A percentile compares a stretch with the other conserved stretches of the same genome.
These are phyloP conservation scores for Oceanodroma tethys DNA, from an alignment of 2,113 vertebrate genomes.

Conservation along the genomic window DNA sequence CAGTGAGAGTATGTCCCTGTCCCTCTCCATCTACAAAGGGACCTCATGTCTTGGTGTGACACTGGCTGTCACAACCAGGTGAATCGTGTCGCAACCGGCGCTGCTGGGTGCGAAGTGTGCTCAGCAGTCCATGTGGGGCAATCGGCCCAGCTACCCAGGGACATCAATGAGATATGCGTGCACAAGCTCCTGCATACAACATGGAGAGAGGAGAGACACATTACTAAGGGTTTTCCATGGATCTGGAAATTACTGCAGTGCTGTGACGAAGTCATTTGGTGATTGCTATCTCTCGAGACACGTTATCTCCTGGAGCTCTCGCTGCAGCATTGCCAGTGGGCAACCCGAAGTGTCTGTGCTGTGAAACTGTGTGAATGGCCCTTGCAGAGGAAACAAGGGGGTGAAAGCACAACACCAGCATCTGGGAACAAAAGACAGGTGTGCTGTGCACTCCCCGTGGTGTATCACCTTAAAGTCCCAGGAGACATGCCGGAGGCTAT, in stretches of 20 bases:
- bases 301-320: not conserved
- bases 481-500: not conserved
- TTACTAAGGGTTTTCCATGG: not conserved
- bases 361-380: not conserved
- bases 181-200: not conserved
- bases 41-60: not conserved
- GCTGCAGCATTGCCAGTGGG: not conserved
- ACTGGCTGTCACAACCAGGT: not conserved
- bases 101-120: not conserved
- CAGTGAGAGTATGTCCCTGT: fast-evolving
- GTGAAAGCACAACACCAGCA: not conserved
- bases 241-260: not conserved
- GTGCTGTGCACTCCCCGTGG: not conserved
- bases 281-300: not conserved
- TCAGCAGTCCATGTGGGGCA: not conserved
- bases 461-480: not conserved
- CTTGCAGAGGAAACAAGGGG: not conserved
- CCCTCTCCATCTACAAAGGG: not conserved
- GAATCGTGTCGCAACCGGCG: not conserved
- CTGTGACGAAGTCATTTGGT: not conserved
- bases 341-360: not conserved
- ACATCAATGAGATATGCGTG: too few relatives aligned
- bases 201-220: not conserved
- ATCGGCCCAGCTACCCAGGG: not conserved
- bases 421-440: not conserved